Percentiles rank a stretch among this genome's conserved stretches.
phyloP scores from a whole-genome alignment of 2,113 vertebrate species.

The Pelobates fuscus region DNA sequence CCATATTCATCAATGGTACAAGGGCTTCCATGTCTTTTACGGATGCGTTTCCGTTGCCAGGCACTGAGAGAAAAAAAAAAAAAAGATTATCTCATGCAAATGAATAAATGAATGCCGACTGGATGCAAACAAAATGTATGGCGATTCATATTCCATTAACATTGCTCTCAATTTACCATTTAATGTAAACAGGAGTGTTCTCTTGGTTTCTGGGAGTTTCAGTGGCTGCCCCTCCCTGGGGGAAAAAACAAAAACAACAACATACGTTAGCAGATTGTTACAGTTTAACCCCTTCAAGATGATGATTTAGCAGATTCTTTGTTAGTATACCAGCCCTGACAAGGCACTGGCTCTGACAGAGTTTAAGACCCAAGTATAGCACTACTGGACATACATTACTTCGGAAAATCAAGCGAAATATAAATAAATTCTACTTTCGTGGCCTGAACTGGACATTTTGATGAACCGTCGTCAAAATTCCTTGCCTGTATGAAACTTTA shows the following conservation, averaged over 20 bases:
- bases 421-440: too few species aligned
- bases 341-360: too few species aligned
- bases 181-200: constrained; percentile 98
- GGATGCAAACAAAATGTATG: too few species aligned
- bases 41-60: constrained; percentile 96
- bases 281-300: background rate
- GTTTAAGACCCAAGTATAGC: too few species aligned
- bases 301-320: background rate
- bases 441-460: too few species aligned
- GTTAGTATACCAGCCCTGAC: background rate
- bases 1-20: constrained; percentile 97
- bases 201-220: constrained; percentile 98
- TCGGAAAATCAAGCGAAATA: too few species aligned
- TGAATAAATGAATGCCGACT: too few species aligned
- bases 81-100: too few species aligned
- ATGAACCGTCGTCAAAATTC: too few species aligned
- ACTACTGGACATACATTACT: too few species aligned
- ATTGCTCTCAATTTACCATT: constrained; percentile 76
- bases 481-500: too few species aligned
- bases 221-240: constrained; percentile 97
- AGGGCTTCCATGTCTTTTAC: constrained; percentile 98
- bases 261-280: background rate
- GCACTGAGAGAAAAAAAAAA: constrained; percentile 77
- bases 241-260: constrained; percentile 47
- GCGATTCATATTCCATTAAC: too few species aligned